phyloP scores from a whole-genome alignment of 2,797 vertebrate species.

The Acrossocheilus wenchowensis region DNA sequence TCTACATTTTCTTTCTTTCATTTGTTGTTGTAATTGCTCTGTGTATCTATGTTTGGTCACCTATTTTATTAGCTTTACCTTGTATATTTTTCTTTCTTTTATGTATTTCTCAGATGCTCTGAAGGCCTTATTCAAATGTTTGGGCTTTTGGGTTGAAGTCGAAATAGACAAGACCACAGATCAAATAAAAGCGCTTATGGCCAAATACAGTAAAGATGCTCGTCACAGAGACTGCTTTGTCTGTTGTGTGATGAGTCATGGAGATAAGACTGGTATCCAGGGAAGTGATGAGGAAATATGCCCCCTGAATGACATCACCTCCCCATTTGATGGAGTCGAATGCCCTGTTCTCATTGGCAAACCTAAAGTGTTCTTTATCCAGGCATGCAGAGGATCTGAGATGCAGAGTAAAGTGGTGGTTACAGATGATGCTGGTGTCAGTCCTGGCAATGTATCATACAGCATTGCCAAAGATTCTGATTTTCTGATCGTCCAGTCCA shows the following conservation, averaged over 20 bases:
- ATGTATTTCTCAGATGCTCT: constrained; percentile 29
- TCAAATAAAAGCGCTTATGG: constrained; percentile 7
- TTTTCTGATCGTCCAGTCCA: constrained; percentile 82
- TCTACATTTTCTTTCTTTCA: neutral
- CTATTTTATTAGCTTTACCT: neutral
- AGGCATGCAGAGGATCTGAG: constrained; percentile 21
- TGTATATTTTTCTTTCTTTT: neutral
- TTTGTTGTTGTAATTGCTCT: neutral
- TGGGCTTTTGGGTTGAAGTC: constrained; percentile 41
- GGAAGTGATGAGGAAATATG: constrained; percentile 14
- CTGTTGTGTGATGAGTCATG: constrained; percentile 59
- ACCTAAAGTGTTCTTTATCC: constrained; percentile 61
- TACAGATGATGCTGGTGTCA: neutral
- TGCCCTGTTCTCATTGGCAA: constrained; percentile 38
- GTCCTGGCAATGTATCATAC: neutral
- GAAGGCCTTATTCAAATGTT: neutral
- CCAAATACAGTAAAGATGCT: neutral
- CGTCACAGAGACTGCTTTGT: constrained; percentile 50
- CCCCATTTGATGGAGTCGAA: constrained; percentile 36
- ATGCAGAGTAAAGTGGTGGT: neutral
- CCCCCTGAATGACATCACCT: constrained; percentile 25
- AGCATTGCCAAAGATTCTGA: constrained; percentile 78
- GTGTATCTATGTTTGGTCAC: neutral
- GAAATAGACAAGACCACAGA: neutral
- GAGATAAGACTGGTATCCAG: neutral